Base-by-base conservation (phyloP, 2,113 vertebrate genomes). In the Nothocercus julius region DNA sequence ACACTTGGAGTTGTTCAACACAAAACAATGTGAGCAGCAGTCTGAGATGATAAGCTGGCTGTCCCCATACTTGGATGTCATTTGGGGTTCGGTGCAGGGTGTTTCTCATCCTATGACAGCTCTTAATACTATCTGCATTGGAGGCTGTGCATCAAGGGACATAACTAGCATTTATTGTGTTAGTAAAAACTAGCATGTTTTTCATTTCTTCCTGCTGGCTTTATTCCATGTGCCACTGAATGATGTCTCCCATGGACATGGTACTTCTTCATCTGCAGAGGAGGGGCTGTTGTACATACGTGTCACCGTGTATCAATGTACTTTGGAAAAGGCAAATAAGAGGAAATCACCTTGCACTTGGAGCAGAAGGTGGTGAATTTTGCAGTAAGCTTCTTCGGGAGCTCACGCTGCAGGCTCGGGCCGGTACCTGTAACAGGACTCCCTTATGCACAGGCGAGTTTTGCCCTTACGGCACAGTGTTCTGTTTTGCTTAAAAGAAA, bases 291-390 rank as follows among this genome's bases (percentile, higher is more conserved):
- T 91, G 56, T 69, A 59, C 83, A 36, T 44, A 51, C 30, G 62
- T 75, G 61, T 74, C 93, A 44, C 12, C 61, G n/a, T n/a, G 13
- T 40, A n/a, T 78, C 81, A 82, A 87, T 86, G 45, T 25, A 59
- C 85, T 90, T 32, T 86, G 59, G 56, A 90, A 34, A 56, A 66
- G 40, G 17, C 30, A 38, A 3, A 32, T 72, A 10, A 4, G 27
- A 72, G 34, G 47, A 92, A 82, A 75, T 32, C 51, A 79, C 74
- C 53, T 92, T 87, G 70, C 15, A 66, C 22, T 68, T 89, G 86
- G 47, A 87, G 74, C 38, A 88, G 82, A 86, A 76, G 66, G 67
- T 74, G 75, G 40, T 87, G 78, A 85, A 58, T 47, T 87, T 89
- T 90, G 12, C 58, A 73, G 1, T 56, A 47, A 49, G 53, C 89